Evolutionary conservation across 2,888 invertebrate genomes (phyloP), one percentile per base, ranked within the genome.

Genomic region (Drosophila atripex): DNA sequence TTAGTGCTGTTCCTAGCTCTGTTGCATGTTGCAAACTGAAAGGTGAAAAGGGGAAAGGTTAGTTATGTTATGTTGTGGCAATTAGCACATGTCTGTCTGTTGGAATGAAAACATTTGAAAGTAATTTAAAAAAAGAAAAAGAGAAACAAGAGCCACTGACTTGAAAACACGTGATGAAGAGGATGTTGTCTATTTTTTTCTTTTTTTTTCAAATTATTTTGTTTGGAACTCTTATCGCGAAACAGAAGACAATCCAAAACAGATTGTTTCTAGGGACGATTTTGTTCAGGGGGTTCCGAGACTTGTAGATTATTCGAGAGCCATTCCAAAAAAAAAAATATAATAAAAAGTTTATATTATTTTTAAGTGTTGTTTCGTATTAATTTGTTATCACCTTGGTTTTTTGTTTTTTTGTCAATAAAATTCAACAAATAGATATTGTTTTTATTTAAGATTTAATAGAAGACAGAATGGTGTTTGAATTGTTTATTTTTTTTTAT

Each of bases 101-200:
- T 43, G 32, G 7, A 4, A 16, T 14, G 23, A 50, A 28, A 25
- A 35, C n/a, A 35, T 35, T 35, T 14, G 12, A 32, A 12, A 32
- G 4, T 32, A 12, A 23, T 5, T 9, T n/a, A n/a, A n/a, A n/a
- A n/a, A n/a, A n/a, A 25, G 8, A 28, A 28, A 28, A 7, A 9
- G 8, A 7, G 7, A 28, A 35, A 35, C 35, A 6, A 32, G 32
- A 32, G 35, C n/a, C 35, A n/a, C 11, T 54, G 43, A 28, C 32
- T 32, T n/a, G 16, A 28, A 35, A 70, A 60, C 69, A 70, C 69
- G 69, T 61, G 69, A 70, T 60, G 71, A 47, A 58, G 52, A 50
- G 41, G 61, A 45, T 45, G 53, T 54, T 18, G 43, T 23, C 11
- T 18, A 32, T 30, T 35, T n/a, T 41, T 46, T 14, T 43, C 25